Evolutionary conservation across 2,113 vertebrate species (phyloP).

Genomic region (Scopus umbretta): DNA sequence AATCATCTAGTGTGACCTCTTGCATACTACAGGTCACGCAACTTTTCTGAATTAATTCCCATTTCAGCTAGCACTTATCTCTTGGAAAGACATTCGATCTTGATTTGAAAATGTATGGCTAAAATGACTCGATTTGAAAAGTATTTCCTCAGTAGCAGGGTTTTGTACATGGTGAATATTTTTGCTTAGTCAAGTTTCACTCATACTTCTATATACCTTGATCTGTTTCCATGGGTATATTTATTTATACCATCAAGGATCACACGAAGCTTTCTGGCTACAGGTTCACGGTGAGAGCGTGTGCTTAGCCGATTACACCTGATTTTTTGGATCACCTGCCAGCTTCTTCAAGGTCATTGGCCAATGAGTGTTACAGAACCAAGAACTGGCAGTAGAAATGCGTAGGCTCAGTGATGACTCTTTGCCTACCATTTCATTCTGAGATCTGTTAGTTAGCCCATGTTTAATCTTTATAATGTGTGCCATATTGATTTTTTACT

Average conservation of each 20-base stretch:
- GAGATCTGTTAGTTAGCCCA: neutral
- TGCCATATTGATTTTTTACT: neutral
- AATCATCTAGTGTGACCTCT: neutral
- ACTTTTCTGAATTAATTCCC: constrained; percentile 7
- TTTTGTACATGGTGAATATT: neutral
- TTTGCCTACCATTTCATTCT: neutral
- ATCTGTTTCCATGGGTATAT: neutral
- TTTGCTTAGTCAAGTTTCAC: neutral
- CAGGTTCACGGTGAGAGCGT: neutral
- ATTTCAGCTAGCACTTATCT: neutral
- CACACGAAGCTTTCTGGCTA: neutral
- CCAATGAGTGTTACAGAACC: neutral
- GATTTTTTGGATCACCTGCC: neutral
- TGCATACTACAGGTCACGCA: neutral
- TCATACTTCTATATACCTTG: neutral
- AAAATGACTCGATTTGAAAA: neutral
- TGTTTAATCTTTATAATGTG: neutral
- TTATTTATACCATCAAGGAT: neutral
- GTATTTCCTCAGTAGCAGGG: neutral
- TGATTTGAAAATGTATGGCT: neutral
- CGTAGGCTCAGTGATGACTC: neutral
- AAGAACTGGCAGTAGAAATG: neutral
- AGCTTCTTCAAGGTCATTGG: neutral
- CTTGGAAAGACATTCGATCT: neutral
- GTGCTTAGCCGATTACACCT: neutral